A percentile compares a stretch with the other conserved stretches of the same genome.
These are phyloP conservation scores for Argya squamiceps DNA, from an alignment of 2,797 vertebrate genomes.

Conservation along the genomic window DNA sequence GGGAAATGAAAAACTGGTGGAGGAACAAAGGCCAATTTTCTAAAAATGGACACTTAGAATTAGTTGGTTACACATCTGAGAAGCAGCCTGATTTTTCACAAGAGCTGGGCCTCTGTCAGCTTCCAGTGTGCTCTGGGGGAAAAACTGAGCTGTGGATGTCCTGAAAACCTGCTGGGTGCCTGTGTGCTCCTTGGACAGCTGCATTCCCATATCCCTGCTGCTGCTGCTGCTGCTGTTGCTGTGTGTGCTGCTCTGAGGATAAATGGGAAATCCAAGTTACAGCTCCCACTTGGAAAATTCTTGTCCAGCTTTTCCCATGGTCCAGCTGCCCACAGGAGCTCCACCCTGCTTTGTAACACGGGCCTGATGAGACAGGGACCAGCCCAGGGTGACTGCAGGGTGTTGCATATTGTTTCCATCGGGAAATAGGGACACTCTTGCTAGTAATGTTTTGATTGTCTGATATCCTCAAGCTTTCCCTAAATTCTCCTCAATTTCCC, in stretches of 20 bases:
- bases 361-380: not conserved
- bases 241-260: not conserved
- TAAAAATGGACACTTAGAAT: not conserved
- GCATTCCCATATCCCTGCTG: not conserved
- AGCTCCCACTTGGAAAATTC: not conserved
- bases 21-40: slow-evolving; percentile 28
- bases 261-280: not conserved
- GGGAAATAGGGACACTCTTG: not conserved
- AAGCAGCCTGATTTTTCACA: not conserved
- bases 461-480: not conserved
- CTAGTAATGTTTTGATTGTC: not conserved
- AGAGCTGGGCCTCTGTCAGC: not conserved
- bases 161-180: not conserved
- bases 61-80: not conserved
- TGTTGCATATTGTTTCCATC: fast-evolving
- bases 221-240: not conserved
- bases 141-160: not conserved
- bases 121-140: not conserved
- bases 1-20: not conserved
- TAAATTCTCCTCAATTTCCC: not conserved
- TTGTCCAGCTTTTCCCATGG: not conserved
- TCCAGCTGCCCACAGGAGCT: not conserved
- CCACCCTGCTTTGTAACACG: not conserved
- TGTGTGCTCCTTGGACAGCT: not conserved
- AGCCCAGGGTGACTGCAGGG: not conserved